Evolutionary conservation across 2,113 vertebrate genomes (phyloP), one percentile per base, ranked within the genome.

Genomic region (Sisor rabdophorus): DNA sequence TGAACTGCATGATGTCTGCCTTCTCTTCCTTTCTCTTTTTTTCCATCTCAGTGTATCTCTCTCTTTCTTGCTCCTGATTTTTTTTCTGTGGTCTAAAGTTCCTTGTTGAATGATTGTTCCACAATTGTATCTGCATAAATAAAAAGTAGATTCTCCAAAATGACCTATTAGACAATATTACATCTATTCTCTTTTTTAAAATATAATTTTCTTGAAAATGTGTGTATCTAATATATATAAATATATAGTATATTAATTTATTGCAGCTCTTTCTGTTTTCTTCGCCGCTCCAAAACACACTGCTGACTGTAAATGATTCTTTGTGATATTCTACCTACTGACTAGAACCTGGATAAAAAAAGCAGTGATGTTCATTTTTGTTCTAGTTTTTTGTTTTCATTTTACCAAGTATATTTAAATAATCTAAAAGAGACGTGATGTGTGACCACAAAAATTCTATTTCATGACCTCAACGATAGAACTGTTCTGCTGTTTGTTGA

Each of bases 271-370:
- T 52, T 58, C 75, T 69, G 71, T 75, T 88, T 88, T 79, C 83
- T 81, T n/a, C 81, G 80, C 81, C 80, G 86, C 79, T 88, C 83
- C 82, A 84, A 83, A 88, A 87, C 83, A 84, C 74, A 91, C 88
- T 89, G 88, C 85, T 93, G 92, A 93, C 91, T 94, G 89, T 92
- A 92, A 93, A 93, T 90, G 83, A 92, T 89, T 89, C 90, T 92
- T 84, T 87, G 89, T 94, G 91, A 90, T 88, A 89, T 89, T 89
- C 79, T 32, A 87, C 85, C 91, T 90, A 88, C 91, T 92, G 84
- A 90, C 92, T 86, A 88, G 89, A 88, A 89, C 88, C 84, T 90
- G 85, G 88, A 89, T 91, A 36, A 36, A 88, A 84, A 89, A 87
- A 87, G 84, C 86, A 86, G 80, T 87, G 84, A 90, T 84, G 87